Conservation (phyloP, 2,888 invertebrate species). For the Sesia apiformis region DNA sequence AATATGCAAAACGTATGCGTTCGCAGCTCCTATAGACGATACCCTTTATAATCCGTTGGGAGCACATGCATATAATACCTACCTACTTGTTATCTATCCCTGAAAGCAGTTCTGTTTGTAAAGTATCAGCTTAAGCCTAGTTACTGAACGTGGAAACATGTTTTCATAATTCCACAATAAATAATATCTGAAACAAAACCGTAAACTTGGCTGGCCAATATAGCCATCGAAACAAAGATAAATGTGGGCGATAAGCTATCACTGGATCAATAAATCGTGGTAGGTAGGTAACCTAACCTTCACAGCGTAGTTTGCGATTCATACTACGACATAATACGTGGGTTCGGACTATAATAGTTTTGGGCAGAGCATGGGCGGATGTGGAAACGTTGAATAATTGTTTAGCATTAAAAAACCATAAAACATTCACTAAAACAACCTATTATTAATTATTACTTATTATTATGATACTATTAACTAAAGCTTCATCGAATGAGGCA, state of each 20-base stretch:
- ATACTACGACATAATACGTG: conserved; percentile 8
- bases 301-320: neutral
- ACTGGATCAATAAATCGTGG: conserved; percentile 56
- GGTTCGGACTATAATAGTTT: conserved; percentile 10
- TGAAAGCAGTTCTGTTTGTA: too few species aligned
- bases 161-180: too few species aligned
- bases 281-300: neutral
- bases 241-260: conserved; percentile 58
- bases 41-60: too few species aligned
- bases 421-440: neutral
- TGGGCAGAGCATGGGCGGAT: conserved; percentile 3
- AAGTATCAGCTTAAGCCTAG: too few species aligned
- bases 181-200: too few species aligned
- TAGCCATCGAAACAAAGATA: conserved; percentile 28
- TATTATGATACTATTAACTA: too few species aligned
- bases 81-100: too few species aligned
- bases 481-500: too few species aligned
- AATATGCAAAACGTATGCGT: neutral
- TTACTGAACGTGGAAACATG: too few species aligned
- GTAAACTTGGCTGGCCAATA: neutral
- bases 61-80: too few species aligned
- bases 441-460: neutral
- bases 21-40: neutral
- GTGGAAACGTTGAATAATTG: conserved; percentile 7
- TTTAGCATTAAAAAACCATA: neutral